Base-by-base conservation (phyloP, 2,113 vertebrate genomes). In the Meles meles region DNA sequence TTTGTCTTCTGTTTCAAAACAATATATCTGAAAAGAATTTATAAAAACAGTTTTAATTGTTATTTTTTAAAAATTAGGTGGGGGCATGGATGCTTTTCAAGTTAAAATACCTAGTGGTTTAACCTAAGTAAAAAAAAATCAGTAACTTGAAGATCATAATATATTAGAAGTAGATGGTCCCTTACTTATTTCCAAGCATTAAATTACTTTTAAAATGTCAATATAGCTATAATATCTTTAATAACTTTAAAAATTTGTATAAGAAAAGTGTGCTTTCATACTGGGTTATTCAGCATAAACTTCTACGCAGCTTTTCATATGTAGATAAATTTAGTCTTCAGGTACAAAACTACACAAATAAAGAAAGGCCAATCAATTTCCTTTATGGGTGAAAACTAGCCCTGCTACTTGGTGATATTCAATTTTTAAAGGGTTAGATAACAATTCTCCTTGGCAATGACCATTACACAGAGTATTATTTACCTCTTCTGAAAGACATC, bases 201-300 rank as follows among this genome's bases (percentile, higher is more conserved):
- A 94, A 96, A 88, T 83, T 98, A 95, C 12, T 95, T 82, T 63
- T 12, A 90, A 97, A 98, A 95, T 94, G 2, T 93, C 95, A 85
- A 47, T 84, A 90, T 94, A 31, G 91, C n/a, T 94, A 95, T 88
- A 90, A 87, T n/a, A 90, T 79, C 74, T 82, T 61, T 88, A 93
- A n/a, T 2, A 6, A 83, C 17, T 84, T 94, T 37, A 57, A 93
- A 95, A 97, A 59, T 7, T 87, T 96, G n/a, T 37, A 4, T 10
- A 57, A n/a, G 89, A 96, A 94, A 88, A 63, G 49, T 61, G 20
- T 76, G 1, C 67, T 88, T 95, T 96, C 92, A 94, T 92, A 29
- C 17, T 88, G 63, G 0, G 2, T 96, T 97, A 95, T 89, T 92
- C 85, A 83, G 31, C 6, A 88, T 94, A 3, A 4, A 90, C 29